Evolutionary conservation across 1,140 invertebrate species (phyloP), one percentile per base, ranked within the genome.

Genomic region (Anoplolepis gracilipes): DNA sequence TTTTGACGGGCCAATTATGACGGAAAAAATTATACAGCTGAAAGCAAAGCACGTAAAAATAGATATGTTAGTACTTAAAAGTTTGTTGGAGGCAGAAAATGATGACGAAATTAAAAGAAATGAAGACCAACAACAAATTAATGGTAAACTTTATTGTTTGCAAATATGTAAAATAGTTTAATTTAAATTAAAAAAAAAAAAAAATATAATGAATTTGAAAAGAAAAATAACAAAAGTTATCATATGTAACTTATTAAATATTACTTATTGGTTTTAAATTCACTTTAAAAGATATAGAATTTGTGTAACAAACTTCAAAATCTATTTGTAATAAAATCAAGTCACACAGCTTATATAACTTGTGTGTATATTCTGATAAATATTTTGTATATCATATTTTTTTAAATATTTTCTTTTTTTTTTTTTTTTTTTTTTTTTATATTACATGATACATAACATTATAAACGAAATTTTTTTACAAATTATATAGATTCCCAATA

Each of bases 101-200:
- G 0, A n/a, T 19, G 1, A 88, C 42, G 8, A 75, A 36, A 42
- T 75, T 1, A 85, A 61, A 28, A 78, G 46, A 1, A 46, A 61
- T 16, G 65, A 78, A 3, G 22, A 69, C 46, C 46, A 49, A 53
- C 30, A 87, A 46, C 49, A 8, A 28, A 61, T 22, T 0, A 69
- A 28, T n/a, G 86, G 87, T 88, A 87, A 78, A 39, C 42, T 69
- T 64, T 36, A 1, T 36, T 46, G 46, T 76, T 57, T 13, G 4
- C 10, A 2, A 33, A 2, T 16, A 25, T 33, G 16, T 5, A 30
- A 19, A 46, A 16, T 39, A 8, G 55, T 73, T 55, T 76, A 1
- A 13, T 86, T 87, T 75, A 10, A 0, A 16, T 13, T 46, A 46
- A 46, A 1, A 19, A 70, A 28, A 57, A 28, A 72, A 86, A 57